Conservation (phyloP, 37 sponge, comb jelly and placozoan species). For the Tethya wilhelma region DNA sequence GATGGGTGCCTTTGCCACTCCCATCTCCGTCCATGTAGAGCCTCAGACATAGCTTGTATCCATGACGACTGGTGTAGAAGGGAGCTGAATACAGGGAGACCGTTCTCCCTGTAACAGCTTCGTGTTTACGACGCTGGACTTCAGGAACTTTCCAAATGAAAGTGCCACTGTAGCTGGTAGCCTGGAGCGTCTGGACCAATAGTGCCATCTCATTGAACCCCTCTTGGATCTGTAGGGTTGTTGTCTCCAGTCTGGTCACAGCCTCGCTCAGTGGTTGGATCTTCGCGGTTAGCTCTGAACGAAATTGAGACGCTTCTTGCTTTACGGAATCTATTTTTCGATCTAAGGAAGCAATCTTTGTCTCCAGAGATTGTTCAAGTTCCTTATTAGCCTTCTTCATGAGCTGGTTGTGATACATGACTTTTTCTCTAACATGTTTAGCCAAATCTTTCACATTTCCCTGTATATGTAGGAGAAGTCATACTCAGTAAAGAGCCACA, state of each 20-base stretch:
- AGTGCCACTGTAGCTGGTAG: slow-evolving; percentile 68
- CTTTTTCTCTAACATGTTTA: too few species aligned
- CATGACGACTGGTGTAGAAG: slow-evolving; percentile 81
- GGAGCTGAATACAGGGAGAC: slow-evolving; percentile 87
- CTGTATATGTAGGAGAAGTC: too few species aligned
- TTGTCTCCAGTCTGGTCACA: slow-evolving; percentile 36
- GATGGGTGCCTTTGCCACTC: slow-evolving; percentile 64
- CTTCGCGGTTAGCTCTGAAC: too few species aligned
- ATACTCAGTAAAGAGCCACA: too few species aligned
- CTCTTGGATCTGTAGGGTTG: slow-evolving; percentile 58
- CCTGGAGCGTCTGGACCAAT: slow-evolving; percentile 72
- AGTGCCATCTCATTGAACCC: slow-evolving; percentile 60
- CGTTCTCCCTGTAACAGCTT: slow-evolving; percentile 70
- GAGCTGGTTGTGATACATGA: too few species aligned
- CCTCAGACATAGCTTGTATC: slow-evolving; percentile 85
- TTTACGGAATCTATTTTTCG: too few species aligned
- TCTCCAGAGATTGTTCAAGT: too few species aligned
- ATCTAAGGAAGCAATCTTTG: too few species aligned
- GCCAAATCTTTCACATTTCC: too few species aligned
- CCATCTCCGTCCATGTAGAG: slow-evolving; percentile 91
- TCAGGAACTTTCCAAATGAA: slow-evolving; percentile 89
- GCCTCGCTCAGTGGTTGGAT: slow-evolving; percentile 41
- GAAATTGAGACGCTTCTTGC: too few species aligned
- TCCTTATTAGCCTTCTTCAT: too few species aligned
- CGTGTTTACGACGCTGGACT: slow-evolving; percentile 56